A percentile compares a stretch with the other conserved stretches of the same genome.
Evolutionary conservation across 2,888 invertebrate genomes (phyloP).

Genomic region (Trilocha varians): DNA sequence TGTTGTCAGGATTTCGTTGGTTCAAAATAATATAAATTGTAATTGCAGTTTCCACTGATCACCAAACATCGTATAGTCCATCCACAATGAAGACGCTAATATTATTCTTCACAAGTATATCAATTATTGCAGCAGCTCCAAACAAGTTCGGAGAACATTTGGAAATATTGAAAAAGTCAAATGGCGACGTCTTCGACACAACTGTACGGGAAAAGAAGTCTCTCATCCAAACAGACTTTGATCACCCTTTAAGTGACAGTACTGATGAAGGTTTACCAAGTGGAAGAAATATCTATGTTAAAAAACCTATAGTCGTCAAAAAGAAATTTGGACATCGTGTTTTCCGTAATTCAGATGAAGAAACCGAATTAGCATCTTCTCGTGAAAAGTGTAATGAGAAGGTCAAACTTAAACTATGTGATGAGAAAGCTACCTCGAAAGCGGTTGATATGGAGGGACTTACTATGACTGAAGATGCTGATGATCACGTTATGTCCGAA

Average conservation of each 20-base stretch:
- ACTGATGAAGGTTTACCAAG: conserved; percentile 7
- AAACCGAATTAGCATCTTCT: conserved; percentile 37
- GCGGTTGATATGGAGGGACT: conserved; percentile 22
- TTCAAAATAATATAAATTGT: conserved; percentile 49
- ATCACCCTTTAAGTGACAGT: neutral
- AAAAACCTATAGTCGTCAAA: conserved; percentile 48
- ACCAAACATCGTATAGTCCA: conserved; percentile 36
- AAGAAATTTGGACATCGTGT: conserved; percentile 45
- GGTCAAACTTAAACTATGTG: conserved; percentile 52
- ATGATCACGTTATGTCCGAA: conserved; percentile 20
- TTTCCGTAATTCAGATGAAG: conserved; percentile 53
- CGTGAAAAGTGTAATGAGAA: conserved; percentile 44
- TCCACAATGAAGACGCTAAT: conserved; percentile 56
- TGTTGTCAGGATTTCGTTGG: conserved; percentile 14
- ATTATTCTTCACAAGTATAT: conserved; percentile 43
- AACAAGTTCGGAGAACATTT: conserved; percentile 26
- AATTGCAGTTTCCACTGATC: conserved; percentile 17
- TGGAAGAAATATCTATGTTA: conserved; percentile 29
- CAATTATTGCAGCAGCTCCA: conserved; percentile 44
- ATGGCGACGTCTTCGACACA: conserved; percentile 2
- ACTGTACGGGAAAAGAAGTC: conserved; percentile 38
- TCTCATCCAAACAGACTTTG: conserved; percentile 15
- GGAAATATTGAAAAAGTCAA: conserved; percentile 15
- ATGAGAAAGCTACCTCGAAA: conserved; percentile 24
- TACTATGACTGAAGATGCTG: conserved; percentile 19